Conservation (phyloP, 2,113 vertebrate genomes). For the Hemichromis elongatus region DNA sequence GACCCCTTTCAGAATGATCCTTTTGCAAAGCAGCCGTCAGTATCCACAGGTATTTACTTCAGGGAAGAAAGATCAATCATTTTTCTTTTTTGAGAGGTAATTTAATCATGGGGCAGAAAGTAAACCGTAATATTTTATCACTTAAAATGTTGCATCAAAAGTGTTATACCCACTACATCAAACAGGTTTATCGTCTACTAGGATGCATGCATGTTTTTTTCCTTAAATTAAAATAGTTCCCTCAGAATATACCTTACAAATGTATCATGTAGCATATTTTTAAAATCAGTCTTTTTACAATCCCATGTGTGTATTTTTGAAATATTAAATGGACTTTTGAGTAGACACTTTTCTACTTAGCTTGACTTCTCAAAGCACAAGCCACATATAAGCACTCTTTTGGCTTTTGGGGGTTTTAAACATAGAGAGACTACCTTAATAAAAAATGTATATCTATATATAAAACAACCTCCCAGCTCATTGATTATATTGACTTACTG, state of each 20-base stretch:
- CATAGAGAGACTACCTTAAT: not conserved
- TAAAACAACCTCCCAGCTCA: not conserved
- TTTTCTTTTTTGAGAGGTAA: not conserved
- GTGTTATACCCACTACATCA: not conserved
- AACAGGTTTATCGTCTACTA: not conserved
- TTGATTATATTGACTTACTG: not conserved
- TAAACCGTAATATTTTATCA: not conserved
- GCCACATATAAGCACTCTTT: not conserved
- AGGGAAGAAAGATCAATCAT: not conserved
- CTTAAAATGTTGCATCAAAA: not conserved
- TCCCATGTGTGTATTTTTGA: not conserved
- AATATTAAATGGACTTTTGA: not conserved
- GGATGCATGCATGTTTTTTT: not conserved
- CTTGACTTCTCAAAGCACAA: not conserved
- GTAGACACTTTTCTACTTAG: not conserved
- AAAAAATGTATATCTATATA: too few species aligned
- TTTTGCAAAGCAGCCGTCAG: conserved; percentile 83
- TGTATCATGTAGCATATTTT: not conserved
- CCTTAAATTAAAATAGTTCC: not conserved
- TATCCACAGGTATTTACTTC: conserved; percentile 76
- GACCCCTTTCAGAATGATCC: conserved; percentile 94
- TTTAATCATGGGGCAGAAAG: not conserved
- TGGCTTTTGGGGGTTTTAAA: not conserved
- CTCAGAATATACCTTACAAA: not conserved
- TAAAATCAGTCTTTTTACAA: not conserved